These are phyloP conservation scores for Eurosta solidaginis DNA, from an alignment of 1,140 invertebrate species.

Conservation along the genomic window DNA sequence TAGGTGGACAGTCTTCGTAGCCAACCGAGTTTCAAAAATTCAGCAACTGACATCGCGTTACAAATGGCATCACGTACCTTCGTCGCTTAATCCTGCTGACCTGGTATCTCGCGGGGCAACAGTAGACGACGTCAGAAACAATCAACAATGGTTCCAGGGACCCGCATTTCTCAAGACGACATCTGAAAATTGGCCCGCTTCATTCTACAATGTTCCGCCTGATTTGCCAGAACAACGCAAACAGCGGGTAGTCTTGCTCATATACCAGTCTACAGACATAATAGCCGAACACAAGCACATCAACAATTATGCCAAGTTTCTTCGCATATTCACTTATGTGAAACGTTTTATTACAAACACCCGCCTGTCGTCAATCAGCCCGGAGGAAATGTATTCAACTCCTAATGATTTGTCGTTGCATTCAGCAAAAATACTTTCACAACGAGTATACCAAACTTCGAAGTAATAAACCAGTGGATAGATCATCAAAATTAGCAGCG, in stretches of 20 bases:
- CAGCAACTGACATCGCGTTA: too few relatives aligned
- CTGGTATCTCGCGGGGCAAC: constrained; percentile 38
- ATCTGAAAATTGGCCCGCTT: not conserved
- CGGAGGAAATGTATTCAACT: not conserved
- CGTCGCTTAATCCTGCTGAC: constrained; percentile 21
- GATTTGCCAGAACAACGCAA: not conserved
- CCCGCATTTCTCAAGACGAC: constrained; percentile 33
- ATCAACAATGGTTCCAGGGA: constrained; percentile 52
- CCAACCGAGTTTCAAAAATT: constrained; percentile 45
- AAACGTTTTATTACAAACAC: not conserved
- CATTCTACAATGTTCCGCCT: not conserved
- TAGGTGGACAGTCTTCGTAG: constrained; percentile 48
- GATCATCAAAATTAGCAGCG: not conserved
- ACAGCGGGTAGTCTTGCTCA: too few relatives aligned
- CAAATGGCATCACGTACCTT: too few relatives aligned
- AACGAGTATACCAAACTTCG: not conserved
- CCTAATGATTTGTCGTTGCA: not conserved
- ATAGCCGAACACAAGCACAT: too few relatives aligned
- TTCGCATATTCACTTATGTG: not conserved
- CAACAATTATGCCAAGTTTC: too few relatives aligned
- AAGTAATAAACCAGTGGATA: not conserved
- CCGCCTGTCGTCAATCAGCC: not conserved
- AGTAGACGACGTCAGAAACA: constrained; percentile 38
- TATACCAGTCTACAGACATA: too few relatives aligned
- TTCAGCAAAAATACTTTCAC: not conserved